Evolutionary conservation across 2,113 vertebrate genomes (phyloP).

Genomic region (Thalassoma bifasciatum): DNA sequence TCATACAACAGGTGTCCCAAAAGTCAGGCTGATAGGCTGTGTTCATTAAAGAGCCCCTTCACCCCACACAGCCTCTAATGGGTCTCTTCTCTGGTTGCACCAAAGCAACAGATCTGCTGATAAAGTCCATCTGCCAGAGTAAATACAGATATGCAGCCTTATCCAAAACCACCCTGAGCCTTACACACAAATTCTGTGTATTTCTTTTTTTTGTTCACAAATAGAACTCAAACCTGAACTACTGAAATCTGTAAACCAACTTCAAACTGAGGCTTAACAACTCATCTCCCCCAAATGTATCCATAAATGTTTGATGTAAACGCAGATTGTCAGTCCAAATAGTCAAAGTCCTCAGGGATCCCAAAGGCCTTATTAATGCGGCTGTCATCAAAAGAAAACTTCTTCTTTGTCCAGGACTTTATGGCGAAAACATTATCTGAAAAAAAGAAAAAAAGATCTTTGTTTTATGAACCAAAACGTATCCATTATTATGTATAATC

Average conservation of each 20-base stretch:
- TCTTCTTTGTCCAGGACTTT: constrained; percentile 98
- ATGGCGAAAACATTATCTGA: constrained; percentile 96
- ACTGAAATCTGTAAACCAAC: not conserved
- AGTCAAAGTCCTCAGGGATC: constrained; percentile 98
- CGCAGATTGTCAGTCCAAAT: constrained; percentile 87
- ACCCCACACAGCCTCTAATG: constrained; percentile 38
- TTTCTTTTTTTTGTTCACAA: constrained; percentile 9
- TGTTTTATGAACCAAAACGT: not conserved
- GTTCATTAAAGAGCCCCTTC: constrained; percentile 35
- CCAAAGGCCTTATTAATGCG: constrained; percentile 95
- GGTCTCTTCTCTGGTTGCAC: constrained; percentile 71
- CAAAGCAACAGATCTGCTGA: constrained; percentile 33
- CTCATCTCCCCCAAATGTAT: not conserved
- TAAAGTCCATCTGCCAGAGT: constrained; percentile 34
- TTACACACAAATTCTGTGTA: not conserved
- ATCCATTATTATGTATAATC: not conserved
- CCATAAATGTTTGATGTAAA: not conserved
- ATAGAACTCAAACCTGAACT: constrained; percentile 23
- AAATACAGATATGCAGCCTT: not conserved
- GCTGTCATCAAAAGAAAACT: constrained; percentile 93
- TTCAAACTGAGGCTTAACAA: constrained; percentile 18
- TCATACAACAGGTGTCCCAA: constrained; percentile 75
- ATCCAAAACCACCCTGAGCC: not conserved
- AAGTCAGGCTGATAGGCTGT: constrained; percentile 53
- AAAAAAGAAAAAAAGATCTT: constrained; percentile 71